Evolutionary conservation across 1,140 invertebrate species (phyloP).

Genomic region (Rhopalosiphum padi): DNA sequence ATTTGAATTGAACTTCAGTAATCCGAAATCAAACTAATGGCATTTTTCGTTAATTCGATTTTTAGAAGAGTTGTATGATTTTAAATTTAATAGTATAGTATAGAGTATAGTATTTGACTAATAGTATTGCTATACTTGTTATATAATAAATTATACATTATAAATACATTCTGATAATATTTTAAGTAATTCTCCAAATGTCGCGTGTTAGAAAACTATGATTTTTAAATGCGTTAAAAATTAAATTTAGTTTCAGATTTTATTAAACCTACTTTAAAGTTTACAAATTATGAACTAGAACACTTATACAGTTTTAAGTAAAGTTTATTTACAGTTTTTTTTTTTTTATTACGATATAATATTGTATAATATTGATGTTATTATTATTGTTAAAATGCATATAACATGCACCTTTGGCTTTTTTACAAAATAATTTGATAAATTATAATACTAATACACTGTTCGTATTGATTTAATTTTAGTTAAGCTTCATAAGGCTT

Average conservation of each 20-base stretch:
- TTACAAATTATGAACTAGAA: not conserved
- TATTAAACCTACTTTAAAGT: not conserved
- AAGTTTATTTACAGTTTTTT: not conserved
- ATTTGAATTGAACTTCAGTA: not conserved
- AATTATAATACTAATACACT: not conserved
- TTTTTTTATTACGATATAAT: not conserved
- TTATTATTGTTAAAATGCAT: not conserved
- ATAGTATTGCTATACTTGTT: not conserved
- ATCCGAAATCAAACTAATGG: not conserved
- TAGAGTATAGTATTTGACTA: not conserved
- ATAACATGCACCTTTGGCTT: not conserved
- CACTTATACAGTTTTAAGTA: not conserved
- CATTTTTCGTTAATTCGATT: not conserved
- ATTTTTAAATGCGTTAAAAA: not conserved
- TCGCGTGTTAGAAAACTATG: not conserved
- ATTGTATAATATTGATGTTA: not conserved
- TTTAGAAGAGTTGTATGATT: not conserved
- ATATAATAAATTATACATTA: not conserved
- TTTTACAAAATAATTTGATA: not conserved
- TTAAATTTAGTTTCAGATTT: not conserved
- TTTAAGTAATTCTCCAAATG: not conserved
- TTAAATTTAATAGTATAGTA: not conserved
- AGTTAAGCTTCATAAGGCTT: not conserved
- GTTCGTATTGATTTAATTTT: not conserved
- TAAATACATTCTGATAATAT: not conserved